Percentiles rank a stretch among this genome's conserved stretches.
Conservation (phyloP, 2,888 invertebrate genomes). For the Patella caerulea region DNA sequence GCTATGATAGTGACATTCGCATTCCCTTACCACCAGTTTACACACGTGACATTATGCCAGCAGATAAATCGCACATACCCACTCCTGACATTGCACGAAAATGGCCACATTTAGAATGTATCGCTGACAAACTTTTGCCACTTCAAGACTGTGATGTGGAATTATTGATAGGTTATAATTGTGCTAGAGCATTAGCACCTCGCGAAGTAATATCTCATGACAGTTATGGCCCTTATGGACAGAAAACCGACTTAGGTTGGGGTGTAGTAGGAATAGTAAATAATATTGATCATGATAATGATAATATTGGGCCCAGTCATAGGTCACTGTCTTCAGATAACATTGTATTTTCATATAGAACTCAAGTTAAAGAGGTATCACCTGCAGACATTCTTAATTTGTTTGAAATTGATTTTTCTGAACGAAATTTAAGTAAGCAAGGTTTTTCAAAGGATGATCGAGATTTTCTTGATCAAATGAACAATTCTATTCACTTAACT, state of each 20-base stretch:
- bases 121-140: slow-evolving; percentile 31
- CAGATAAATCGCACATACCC: slow-evolving; percentile 40
- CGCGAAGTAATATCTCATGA: slow-evolving; percentile 28
- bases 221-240: slow-evolving; percentile 35
- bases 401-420: slow-evolving; percentile 24
- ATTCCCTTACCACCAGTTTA: slow-evolving; percentile 38
- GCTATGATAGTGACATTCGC: slow-evolving; percentile 16
- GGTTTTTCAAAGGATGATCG: slow-evolving; percentile 8
- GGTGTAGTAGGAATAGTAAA: slow-evolving; percentile 31
- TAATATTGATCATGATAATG: not conserved
- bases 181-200: slow-evolving; percentile 39
- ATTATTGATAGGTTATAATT: slow-evolving; percentile 44
- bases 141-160: slow-evolving; percentile 36
- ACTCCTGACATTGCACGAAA: slow-evolving; percentile 34
- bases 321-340: not conserved
- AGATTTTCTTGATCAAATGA: slow-evolving; percentile 16
- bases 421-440: not conserved
- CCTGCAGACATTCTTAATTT: slow-evolving; percentile 11
- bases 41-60: slow-evolving; percentile 36
- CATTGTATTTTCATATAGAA: not conserved
- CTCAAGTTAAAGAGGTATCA: not conserved
- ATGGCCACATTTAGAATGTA: slow-evolving; percentile 37
- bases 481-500: not conserved
- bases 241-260: slow-evolving; percentile 41
- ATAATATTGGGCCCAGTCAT: slow-evolving; percentile 15